Percentiles rank a stretch among this genome's conserved stretches.
phyloP scores from a whole-genome alignment of 2,113 vertebrate genomes.

The Notothenia rossii region DNA sequence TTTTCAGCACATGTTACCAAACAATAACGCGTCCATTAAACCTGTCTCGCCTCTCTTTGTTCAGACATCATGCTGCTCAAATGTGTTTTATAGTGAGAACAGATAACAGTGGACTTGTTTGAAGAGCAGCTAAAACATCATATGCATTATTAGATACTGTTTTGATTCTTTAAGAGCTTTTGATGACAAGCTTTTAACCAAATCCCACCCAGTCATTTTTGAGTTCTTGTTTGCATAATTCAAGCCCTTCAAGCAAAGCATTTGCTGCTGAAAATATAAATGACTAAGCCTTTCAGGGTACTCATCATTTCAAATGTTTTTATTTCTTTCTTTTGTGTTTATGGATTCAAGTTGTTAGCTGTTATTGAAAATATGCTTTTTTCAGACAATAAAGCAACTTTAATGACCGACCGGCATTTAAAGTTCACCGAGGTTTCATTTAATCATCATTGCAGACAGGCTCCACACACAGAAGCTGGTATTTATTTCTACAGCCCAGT shows the following conservation, averaged over 20 bases:
- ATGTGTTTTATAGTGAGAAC: slow-evolving; percentile 34
- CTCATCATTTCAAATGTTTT: slow-evolving; percentile 3
- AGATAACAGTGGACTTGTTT: slow-evolving; percentile 42
- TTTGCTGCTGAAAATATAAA: slow-evolving; percentile 7
- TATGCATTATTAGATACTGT: slow-evolving; percentile 43
- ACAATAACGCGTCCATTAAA: slow-evolving; percentile 62
- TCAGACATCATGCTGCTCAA: slow-evolving; percentile 49
- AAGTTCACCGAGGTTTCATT: slow-evolving; percentile 31
- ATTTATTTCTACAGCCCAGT: slow-evolving; percentile 24
- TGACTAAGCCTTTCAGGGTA: slow-evolving; percentile 19
- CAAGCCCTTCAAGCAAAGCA: slow-evolving; percentile 6
- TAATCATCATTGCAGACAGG: slow-evolving; percentile 1
- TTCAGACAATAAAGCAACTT: background rate
- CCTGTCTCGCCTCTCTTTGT: slow-evolving; percentile 28
- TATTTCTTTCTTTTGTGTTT: slow-evolving; percentile 9
- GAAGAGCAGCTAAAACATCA: slow-evolving; percentile 29
- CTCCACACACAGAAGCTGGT: background rate
- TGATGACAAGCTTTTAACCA: slow-evolving; percentile 27
- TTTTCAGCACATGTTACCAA: slow-evolving; percentile 35
- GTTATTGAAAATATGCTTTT: background rate
- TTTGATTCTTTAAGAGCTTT: slow-evolving; percentile 28
- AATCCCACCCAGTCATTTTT: slow-evolving; percentile 5
- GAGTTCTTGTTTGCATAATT: slow-evolving; percentile 39
- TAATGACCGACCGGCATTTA: slow-evolving; percentile 9
- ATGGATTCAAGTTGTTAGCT: slow-evolving; percentile 4